These are phyloP conservation scores for Pycnonotus jocosus DNA, from an alignment of 2,113 vertebrate species.

Conservation along the genomic window DNA sequence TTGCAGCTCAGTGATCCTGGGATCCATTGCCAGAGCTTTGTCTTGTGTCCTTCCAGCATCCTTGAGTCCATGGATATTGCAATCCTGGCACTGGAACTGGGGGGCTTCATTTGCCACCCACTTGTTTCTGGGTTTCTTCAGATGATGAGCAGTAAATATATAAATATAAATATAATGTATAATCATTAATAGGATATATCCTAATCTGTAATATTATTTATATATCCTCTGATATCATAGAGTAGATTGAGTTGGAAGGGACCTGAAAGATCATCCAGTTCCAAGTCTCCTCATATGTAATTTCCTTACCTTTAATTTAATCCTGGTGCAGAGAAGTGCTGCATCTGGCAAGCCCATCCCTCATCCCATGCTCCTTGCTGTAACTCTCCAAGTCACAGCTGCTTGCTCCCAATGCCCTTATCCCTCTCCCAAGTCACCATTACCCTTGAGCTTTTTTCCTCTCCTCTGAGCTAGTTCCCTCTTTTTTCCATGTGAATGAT, in stretches of 20 bases:
- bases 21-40: background rate
- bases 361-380: background rate
- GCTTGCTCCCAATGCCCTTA: background rate
- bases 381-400: background rate
- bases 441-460: background rate
- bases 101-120: background rate
- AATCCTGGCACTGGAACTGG: too few relatives aligned
- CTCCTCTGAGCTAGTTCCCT: background rate
- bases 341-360: background rate
- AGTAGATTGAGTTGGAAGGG: background rate
- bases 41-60: background rate
- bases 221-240: background rate
- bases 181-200: background rate
- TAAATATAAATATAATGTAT: background rate
- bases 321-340: accelerated
- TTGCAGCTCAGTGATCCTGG: background rate
- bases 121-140: background rate
- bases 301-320: background rate
- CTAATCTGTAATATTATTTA: background rate
- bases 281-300: background rate
- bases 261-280: background rate
- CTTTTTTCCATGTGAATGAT: background rate
- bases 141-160: background rate
- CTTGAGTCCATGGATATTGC: background rate
- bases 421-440: background rate